Evolutionary conservation across 2,888 invertebrate species (phyloP).

Genomic region (Hoplodrina ambigua): DNA sequence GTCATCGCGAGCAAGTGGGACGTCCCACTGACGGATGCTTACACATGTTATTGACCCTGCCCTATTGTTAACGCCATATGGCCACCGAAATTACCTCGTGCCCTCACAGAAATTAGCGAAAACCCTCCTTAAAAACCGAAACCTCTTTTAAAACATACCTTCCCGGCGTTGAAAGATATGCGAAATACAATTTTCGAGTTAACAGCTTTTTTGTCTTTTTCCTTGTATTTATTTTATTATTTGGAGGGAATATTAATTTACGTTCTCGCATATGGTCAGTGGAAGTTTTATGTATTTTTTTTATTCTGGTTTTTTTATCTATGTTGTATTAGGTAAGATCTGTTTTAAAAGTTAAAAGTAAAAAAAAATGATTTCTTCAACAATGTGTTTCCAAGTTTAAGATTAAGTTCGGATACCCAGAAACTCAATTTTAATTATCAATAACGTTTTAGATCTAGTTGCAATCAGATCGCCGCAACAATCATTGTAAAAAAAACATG

Average conservation of each 20-base stretch:
- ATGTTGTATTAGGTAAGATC: constrained; percentile 3
- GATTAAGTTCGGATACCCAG: not conserved
- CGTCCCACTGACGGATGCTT: constrained; percentile 84
- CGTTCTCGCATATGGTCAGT: constrained; percentile 30
- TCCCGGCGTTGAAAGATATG: constrained; percentile 63
- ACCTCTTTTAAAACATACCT: constrained; percentile 60
- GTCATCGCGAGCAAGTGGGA: constrained; percentile 83
- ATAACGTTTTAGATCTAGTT: no score
- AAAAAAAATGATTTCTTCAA: no score
- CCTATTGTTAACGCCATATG: constrained; percentile 88
- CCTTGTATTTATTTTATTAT: constrained; percentile 27
- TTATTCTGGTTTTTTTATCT: not conserved
- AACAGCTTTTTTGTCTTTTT: constrained; percentile 61
- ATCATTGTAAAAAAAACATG: no score
- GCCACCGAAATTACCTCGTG: constrained; percentile 79
- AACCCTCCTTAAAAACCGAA: constrained; percentile 64
- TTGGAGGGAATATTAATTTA: constrained; percentile 42
- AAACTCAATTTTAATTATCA: not conserved
- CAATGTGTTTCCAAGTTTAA: not conserved
- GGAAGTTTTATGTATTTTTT: not conserved
- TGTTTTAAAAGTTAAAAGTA: not conserved
- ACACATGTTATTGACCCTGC: constrained; percentile 88
- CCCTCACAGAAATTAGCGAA: constrained; percentile 77
- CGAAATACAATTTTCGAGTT: constrained; percentile 63
- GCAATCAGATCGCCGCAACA: no score